phyloP scores from a whole-genome alignment of 2,113 vertebrate genomes.

The Cheilinus undulatus region DNA sequence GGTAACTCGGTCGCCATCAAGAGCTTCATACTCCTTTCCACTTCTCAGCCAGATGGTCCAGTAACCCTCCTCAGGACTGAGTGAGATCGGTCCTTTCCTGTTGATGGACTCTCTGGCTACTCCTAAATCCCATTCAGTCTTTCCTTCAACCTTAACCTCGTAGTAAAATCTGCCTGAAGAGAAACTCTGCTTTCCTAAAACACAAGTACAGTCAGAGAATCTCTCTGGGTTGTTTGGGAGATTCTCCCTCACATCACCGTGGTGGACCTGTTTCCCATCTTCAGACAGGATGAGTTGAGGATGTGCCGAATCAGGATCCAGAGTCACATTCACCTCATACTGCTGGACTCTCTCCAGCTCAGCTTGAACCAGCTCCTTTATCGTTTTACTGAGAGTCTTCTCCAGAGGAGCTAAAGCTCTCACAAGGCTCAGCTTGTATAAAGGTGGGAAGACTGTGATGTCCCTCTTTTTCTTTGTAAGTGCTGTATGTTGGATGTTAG shows the following conservation, averaged over 20 bases:
- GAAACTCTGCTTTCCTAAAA: constrained; percentile 26
- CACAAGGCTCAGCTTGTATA: not conserved
- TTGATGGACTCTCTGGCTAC: constrained; percentile 21
- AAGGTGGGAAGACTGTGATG: not conserved
- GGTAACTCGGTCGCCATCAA: fast-evolving
- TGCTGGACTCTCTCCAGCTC: constrained; percentile 17
- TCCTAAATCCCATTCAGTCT: not conserved
- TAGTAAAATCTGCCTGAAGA: constrained; percentile 29
- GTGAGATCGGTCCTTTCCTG: not conserved
- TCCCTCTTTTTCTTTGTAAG: not conserved
- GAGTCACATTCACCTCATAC: constrained; percentile 18
- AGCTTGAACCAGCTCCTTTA: fast-evolving
- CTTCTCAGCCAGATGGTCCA: constrained; percentile 26
- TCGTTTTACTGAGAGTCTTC: not conserved
- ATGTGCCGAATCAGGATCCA: constrained; percentile 33
- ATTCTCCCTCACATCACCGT: not conserved
- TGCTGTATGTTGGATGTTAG: not conserved
- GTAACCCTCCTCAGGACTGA: not conserved
- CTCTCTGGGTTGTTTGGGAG: constrained; percentile 15
- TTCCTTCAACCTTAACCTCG: constrained; percentile 29
- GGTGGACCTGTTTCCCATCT: constrained; percentile 5
- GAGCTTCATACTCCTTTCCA: not conserved
- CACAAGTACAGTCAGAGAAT: fast-evolving
- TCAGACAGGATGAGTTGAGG: not conserved
- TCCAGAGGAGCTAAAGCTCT: constrained; percentile 13